Percentiles rank a stretch among this genome's conserved stretches.
These are phyloP conservation scores for Notodonta ziczac DNA, from an alignment of 2,888 invertebrate species.

Conservation along the genomic window DNA sequence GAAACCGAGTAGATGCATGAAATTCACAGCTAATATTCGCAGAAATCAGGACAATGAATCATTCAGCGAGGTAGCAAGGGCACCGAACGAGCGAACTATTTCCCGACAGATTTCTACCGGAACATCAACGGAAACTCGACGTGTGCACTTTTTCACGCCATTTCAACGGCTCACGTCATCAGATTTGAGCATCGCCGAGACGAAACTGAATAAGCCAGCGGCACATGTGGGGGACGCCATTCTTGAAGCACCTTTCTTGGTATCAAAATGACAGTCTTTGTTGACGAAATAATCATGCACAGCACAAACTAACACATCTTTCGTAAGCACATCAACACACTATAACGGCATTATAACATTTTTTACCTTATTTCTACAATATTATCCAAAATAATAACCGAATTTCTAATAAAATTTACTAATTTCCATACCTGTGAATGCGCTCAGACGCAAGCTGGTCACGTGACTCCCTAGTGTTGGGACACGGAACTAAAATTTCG, in stretches of 20 bases:
- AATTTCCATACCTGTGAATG: constrained; percentile 87
- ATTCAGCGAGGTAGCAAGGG: constrained; percentile 70
- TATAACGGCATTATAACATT: constrained; percentile 47
- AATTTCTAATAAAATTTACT: constrained; percentile 77
- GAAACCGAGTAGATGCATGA: constrained; percentile 31
- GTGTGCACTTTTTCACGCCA: constrained; percentile 58
- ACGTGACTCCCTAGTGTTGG: constrained; percentile 85
- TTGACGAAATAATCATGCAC: constrained; percentile 74
- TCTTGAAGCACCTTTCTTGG: constrained; percentile 87
- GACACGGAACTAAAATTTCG: constrained; percentile 33
- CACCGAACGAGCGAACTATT: constrained; percentile 49
- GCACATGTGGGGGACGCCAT: constrained; percentile 91
- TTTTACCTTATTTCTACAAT: constrained; percentile 73
- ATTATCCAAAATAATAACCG: constrained; percentile 65
- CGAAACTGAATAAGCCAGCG: constrained; percentile 76
- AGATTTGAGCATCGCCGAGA: constrained; percentile 65
- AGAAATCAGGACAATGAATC: constrained; percentile 79
- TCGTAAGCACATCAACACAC: constrained; percentile 68
- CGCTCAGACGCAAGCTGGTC: constrained; percentile 89
- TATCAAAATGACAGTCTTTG: constrained; percentile 86
- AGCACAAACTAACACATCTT: constrained; percentile 64
- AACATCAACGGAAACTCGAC: constrained; percentile 49
- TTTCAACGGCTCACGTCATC: constrained; percentile 71
- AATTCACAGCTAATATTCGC: constrained; percentile 58
- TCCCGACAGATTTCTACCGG: constrained; percentile 51